Evolutionary conservation across 2,888 invertebrate species (phyloP).

Genomic region (Apantesis nais): DNA sequence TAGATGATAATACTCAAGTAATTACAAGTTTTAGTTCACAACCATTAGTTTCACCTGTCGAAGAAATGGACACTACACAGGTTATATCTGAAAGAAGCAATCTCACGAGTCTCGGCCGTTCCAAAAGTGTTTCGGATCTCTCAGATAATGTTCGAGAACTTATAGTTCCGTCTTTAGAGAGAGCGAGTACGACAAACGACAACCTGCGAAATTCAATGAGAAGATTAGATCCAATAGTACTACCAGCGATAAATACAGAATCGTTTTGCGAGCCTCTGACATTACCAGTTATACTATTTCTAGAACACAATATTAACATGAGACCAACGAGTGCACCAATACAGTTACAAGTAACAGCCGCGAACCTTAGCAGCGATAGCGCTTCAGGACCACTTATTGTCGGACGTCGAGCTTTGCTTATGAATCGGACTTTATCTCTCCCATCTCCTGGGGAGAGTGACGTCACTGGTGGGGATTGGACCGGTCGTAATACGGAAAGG

Average conservation of each 20-base stretch:
- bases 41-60: constrained; percentile 55
- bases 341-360: constrained; percentile 79
- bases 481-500: constrained; percentile 68
- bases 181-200: constrained; percentile 68
- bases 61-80: constrained; percentile 56
- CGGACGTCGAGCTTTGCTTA: constrained; percentile 74
- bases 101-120: constrained; percentile 62
- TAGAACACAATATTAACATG: constrained; percentile 79
- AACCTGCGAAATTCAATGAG: constrained; percentile 78
- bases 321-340: constrained; percentile 80
- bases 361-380: constrained; percentile 75
- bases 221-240: constrained; percentile 75
- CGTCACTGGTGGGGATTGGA: constrained; percentile 72
- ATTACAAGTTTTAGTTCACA: constrained; percentile 58
- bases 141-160: constrained; percentile 62
- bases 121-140: constrained; percentile 77
- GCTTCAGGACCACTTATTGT: constrained; percentile 77
- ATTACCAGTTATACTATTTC: constrained; percentile 78
- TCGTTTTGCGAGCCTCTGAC: constrained; percentile 73
- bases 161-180: constrained; percentile 63
- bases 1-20: constrained; percentile 77
- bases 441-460: constrained; percentile 80
- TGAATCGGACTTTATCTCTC: constrained; percentile 76
- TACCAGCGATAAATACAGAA: constrained; percentile 71
- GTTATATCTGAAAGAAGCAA: constrained; percentile 56